Conservation (phyloP, 2,797 vertebrate genomes). For the Staurois parvus region DNA sequence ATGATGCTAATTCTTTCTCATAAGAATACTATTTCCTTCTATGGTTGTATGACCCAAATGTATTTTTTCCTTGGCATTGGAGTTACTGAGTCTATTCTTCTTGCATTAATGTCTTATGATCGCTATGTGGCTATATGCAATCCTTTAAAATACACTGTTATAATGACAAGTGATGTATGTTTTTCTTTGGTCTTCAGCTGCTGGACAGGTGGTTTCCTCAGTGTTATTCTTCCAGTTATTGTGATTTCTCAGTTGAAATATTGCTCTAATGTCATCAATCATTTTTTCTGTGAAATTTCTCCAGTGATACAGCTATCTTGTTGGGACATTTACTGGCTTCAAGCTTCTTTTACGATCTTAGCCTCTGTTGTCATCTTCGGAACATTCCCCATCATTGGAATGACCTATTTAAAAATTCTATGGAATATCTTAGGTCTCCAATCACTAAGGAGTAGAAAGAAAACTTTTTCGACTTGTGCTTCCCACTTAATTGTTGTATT, state of each 20-base stretch:
- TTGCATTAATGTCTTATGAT: conserved; percentile 68
- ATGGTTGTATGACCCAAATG: conserved; percentile 67
- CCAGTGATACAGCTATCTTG: conserved; percentile 67
- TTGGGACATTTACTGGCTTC: conserved; percentile 55
- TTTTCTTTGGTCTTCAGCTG: conserved; percentile 57
- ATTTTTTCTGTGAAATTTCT: conserved; percentile 68
- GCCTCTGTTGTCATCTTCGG: conserved; percentile 7
- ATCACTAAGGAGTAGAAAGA: background rate
- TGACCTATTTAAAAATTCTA: conserved; percentile 4
- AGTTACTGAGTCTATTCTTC: conserved; percentile 67
- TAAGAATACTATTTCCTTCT: conserved; percentile 66
- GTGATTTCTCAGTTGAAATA: conserved; percentile 65
- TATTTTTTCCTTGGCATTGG: conserved; percentile 69
- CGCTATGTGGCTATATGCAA: conserved; percentile 68
- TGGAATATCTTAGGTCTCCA: background rate
- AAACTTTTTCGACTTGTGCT: conserved; percentile 41
- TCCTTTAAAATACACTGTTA: conserved; percentile 66
- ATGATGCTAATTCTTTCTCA: conserved; percentile 64
- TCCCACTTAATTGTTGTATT: conserved; percentile 22
- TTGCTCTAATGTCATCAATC: conserved; percentile 65
- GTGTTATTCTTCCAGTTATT: conserved; percentile 67
- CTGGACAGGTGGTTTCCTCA: conserved; percentile 65
- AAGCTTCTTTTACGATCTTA: background rate
- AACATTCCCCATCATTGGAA: background rate
- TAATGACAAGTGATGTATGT: conserved; percentile 62